Evolutionary conservation across 2,797 vertebrate genomes (phyloP), one percentile per base, ranked within the genome.

Genomic region (Erpetoichthys calabaricus): DNA sequence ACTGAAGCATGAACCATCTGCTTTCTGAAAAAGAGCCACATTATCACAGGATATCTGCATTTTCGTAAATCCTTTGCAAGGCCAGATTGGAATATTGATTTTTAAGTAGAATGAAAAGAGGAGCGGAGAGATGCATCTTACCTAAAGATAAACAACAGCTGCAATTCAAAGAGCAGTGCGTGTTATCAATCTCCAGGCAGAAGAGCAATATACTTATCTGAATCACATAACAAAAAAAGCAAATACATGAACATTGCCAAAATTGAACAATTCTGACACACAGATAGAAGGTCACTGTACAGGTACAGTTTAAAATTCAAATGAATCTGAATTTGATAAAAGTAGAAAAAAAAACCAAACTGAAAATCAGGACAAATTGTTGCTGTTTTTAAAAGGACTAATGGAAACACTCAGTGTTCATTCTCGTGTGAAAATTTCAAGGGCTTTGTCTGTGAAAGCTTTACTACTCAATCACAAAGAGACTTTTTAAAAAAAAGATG

Each of bases 121-220:
- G 63, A 63, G 71, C 65, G 69, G 65, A 64, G 6, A 77, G 72
- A 74, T 69, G 61, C 67, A 65, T 67, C 63, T 70, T 65, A 72
- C 65, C 63, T 59, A 64, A 58, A 73, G 65, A 78, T 78, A 72
- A 75, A 74, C 71, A 73, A 67, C 75, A 74, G 69, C 75, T 74
- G 75, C 69, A 73, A 67, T 68, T 75, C 70, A 71, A 66, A 74
- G 74, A 77, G 77, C 78, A 79, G 80, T 74, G 77, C 75, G 72
- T 1, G 25, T 73, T 77, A 72, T 74, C 70, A 71, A 67, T 63
- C 62, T 57, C 25, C 41, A 4, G 43, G 53, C 55, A 50, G 52
- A 59, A 53, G 7, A 57, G 52, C 51, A 60, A 60, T 44, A 42
- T 4, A 52, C 45, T 53, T 45, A 8, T 58, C 57, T 59, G 44